A percentile compares a stretch with the other conserved stretches of the same genome.
Evolutionary conservation across 2,113 vertebrate species (phyloP).

Genomic region (Kryptolebias marmoratus): DNA sequence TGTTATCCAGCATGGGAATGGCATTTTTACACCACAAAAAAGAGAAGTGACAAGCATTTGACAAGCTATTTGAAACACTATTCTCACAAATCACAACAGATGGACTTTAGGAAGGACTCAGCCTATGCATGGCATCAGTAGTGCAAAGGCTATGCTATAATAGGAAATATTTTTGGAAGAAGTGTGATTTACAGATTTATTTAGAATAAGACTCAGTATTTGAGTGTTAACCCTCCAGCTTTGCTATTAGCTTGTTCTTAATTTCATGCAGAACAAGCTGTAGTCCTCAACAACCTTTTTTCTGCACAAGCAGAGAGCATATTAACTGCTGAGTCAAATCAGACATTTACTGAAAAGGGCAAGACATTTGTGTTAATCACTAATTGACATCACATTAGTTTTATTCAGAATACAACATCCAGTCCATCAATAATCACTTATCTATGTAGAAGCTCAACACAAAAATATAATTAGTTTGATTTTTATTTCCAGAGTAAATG

Average conservation of each 20-base stretch:
- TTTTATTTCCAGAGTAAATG: conserved; percentile 27
- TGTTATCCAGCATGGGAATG: conserved; percentile 59
- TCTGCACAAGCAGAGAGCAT: conserved; percentile 58
- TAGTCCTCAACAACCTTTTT: conserved; percentile 51
- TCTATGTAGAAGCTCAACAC: conserved; percentile 51
- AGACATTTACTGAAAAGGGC: conserved; percentile 74
- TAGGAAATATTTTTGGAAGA: conserved; percentile 17
- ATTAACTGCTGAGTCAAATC: conserved; percentile 74
- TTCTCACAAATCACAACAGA: conserved; percentile 10
- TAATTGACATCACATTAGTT: conserved; percentile 82
- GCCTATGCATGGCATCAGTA: conserved; percentile 1
- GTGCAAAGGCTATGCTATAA: conserved; percentile 8
- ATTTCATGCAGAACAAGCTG: conserved; percentile 64
- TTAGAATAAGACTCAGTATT: conserved; percentile 18
- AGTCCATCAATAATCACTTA: conserved; percentile 62
- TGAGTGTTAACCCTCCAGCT: conserved; percentile 41
- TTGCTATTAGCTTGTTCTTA: conserved; percentile 61
- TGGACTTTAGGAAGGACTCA: conserved; percentile 20
- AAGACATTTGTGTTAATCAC: conserved; percentile 82
- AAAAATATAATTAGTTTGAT: conserved; percentile 38
- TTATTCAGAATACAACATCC: conserved; percentile 77
- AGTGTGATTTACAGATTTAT: conserved; percentile 14
- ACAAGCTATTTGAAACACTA: conserved; percentile 50
- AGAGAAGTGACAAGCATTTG: conserved; percentile 55
- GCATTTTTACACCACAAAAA: conserved; percentile 55